A percentile compares a stretch with the other conserved stretches of the same genome.
phyloP scores from a whole-genome alignment of 2,113 vertebrate species.

The Epinephelus fuscoguttatus region DNA sequence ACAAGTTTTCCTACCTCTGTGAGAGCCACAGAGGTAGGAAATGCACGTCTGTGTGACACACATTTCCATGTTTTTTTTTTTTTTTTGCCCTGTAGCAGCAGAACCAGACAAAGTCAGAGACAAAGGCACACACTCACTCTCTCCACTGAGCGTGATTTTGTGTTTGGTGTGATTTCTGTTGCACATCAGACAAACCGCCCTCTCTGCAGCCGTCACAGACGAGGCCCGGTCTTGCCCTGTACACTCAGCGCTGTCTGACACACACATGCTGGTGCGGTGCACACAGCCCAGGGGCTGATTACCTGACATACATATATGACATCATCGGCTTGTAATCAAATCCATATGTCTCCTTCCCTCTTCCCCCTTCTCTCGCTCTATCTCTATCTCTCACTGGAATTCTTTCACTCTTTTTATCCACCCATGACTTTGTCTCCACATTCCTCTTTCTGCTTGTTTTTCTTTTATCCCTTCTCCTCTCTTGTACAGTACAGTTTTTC shows the following conservation, averaged over 20 bases:
- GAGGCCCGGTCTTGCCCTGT: slow-evolving; percentile 53
- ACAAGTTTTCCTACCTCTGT: background rate
- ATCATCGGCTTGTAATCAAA: slow-evolving; percentile 79
- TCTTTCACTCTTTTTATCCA: slow-evolving; percentile 47
- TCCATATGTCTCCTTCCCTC: slow-evolving; percentile 69
- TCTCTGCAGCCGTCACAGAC: slow-evolving; percentile 1
- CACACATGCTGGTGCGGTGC: slow-evolving; percentile 65
- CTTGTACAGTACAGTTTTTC: background rate
- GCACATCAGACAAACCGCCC: slow-evolving; percentile 28
- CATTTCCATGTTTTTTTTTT: background rate
- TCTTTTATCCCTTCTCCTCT: background rate
- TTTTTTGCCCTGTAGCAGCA: slow-evolving; percentile 12
- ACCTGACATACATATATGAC: slow-evolving; percentile 83
- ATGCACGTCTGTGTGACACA: background rate
- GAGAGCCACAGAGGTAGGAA: slow-evolving; percentile 3
- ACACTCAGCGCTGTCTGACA: slow-evolving; percentile 46
- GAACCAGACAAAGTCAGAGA: slow-evolving; percentile 21
- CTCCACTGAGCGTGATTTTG: background rate
- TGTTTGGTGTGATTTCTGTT: slow-evolving; percentile 21
- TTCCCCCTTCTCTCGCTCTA: background rate
- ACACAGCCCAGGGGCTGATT: slow-evolving; percentile 71
- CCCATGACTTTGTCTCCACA: slow-evolving; percentile 22
- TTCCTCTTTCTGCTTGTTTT: slow-evolving; percentile 36
- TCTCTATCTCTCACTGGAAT: slow-evolving; percentile 39
- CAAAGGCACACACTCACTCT: slow-evolving; percentile 39